Evolutionary conservation across 2,888 invertebrate species (phyloP).

Genomic region (Stegana nigrithorax): DNA sequence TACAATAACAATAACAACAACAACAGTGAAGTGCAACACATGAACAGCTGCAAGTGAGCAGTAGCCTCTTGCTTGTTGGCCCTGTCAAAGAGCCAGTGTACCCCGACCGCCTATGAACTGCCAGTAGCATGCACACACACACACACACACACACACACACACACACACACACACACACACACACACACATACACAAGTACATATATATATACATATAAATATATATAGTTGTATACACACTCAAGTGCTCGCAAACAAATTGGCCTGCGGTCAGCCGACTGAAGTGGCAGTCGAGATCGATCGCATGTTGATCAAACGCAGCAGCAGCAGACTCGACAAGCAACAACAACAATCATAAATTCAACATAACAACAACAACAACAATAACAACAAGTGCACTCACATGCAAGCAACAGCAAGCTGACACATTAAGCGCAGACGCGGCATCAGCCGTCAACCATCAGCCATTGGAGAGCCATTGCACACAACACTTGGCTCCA

Average conservation of each 20-base stretch:
- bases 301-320: too few species aligned
- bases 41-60: too few species aligned
- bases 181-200: neutral
- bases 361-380: neutral
- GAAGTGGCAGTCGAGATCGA: constrained; percentile 38
- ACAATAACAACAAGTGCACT: neutral
- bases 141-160: constrained; percentile 19
- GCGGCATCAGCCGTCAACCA: too few species aligned
- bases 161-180: too few species aligned
- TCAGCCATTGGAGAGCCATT: too few species aligned
- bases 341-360: neutral
- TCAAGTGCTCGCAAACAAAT: constrained; percentile 38
- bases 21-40: too few species aligned
- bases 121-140: neutral
- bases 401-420: constrained; percentile 34
- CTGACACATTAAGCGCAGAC: constrained; percentile 63
- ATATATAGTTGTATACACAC: constrained; percentile 16
- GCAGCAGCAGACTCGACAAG: neutral
- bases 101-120: too few species aligned
- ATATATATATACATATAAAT: neutral
- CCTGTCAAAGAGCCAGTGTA: too few species aligned
- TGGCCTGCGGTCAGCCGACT: constrained; percentile 56
- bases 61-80: too few species aligned
- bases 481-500: too few species aligned
- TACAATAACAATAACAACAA: too few species aligned